These are phyloP conservation scores for Microplitis demolitor DNA, from an alignment of 1,140 invertebrate genomes.

Conservation along the genomic window DNA sequence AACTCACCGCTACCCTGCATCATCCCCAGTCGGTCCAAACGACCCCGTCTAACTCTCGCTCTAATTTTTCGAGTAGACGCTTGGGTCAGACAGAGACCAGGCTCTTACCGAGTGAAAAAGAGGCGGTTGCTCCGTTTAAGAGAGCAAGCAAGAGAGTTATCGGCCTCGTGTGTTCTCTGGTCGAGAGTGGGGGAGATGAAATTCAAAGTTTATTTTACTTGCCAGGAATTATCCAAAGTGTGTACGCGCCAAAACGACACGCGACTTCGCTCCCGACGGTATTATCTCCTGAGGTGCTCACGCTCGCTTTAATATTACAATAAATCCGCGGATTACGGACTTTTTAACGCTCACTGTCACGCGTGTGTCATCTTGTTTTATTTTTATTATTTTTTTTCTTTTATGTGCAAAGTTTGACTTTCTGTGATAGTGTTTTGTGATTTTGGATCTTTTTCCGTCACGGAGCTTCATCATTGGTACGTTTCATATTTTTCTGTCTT, in stretches of 20 bases:
- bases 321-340: too few species aligned
- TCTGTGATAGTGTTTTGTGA: background rate
- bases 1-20: background rate
- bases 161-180: background rate
- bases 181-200: background rate
- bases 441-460: too few species aligned
- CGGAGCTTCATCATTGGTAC: too few species aligned
- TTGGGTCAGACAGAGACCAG: background rate
- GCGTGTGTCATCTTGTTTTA: too few species aligned
- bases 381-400: background rate
- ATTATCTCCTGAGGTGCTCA: constrained; percentile 4
- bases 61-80: background rate
- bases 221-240: background rate
- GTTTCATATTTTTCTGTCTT: too few species aligned
- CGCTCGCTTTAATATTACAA: background rate
- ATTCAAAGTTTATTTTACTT: background rate
- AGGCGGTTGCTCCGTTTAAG: background rate
- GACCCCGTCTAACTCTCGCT: background rate
- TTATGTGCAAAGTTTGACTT: background rate
- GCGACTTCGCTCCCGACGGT: constrained; percentile 32
- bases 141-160: background rate
- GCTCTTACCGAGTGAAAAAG: background rate
- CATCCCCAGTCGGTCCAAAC: background rate
- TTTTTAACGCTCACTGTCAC: too few species aligned
- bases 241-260: constrained; percentile 33